A percentile compares a stretch with the other conserved stretches of the same genome.
Evolutionary conservation across 2,888 invertebrate genomes (phyloP).

Genomic region (Panopea generosa): DNA sequence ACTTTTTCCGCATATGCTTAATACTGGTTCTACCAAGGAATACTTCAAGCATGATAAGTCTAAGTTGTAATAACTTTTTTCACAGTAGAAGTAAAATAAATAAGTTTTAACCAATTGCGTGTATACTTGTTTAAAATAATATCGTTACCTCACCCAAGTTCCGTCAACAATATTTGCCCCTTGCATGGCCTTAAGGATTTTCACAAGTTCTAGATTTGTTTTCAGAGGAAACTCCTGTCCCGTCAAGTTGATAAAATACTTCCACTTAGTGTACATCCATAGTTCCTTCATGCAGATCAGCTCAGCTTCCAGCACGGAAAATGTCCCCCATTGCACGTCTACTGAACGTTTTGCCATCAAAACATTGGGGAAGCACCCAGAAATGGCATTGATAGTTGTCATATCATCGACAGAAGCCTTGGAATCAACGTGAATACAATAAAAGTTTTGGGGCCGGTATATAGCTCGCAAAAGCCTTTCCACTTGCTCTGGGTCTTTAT

Average conservation of each 20-base stretch:
- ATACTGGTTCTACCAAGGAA: too few relatives aligned
- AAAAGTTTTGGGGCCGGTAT: constrained; percentile 71
- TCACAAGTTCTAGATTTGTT: constrained; percentile 43
- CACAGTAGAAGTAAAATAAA: too few relatives aligned
- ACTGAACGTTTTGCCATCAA: constrained; percentile 58
- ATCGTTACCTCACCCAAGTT: constrained; percentile 18
- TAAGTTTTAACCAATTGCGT: too few relatives aligned
- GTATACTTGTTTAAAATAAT: too few relatives aligned
- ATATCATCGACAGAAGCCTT: constrained; percentile 33
- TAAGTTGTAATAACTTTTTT: too few relatives aligned
- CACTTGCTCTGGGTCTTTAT: constrained; percentile 62
- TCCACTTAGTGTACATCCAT: constrained; percentile 29
- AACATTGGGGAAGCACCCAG: constrained; percentile 66
- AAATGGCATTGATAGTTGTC: constrained; percentile 35
- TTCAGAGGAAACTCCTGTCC: constrained; percentile 43
- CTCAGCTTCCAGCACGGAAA: constrained; percentile 70
- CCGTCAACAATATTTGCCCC: constrained; percentile 44
- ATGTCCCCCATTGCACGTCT: constrained; percentile 69
- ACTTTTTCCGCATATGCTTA: too few relatives aligned
- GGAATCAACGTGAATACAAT: constrained; percentile 73
- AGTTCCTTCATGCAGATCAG: constrained; percentile 73
- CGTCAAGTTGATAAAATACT: constrained; percentile 44
- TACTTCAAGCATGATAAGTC: too few relatives aligned
- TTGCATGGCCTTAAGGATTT: constrained; percentile 28
- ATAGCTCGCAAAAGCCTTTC: constrained; percentile 66